phyloP scores from a whole-genome alignment of 2,113 vertebrate genomes.

The Octodon degus region DNA sequence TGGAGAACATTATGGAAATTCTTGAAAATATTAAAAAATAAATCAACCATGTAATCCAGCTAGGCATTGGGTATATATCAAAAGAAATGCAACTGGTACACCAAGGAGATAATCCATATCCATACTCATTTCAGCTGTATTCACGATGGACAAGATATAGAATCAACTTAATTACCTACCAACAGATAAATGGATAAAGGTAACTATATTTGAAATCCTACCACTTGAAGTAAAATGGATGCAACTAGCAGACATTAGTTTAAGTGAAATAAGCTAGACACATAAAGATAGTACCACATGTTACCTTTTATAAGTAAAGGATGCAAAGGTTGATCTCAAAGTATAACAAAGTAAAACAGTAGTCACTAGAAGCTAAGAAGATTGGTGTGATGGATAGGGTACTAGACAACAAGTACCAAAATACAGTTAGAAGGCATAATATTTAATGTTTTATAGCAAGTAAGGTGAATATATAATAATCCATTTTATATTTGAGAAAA shows the following conservation, averaged over 20 bases:
- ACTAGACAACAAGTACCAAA: neutral
- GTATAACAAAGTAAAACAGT: neutral
- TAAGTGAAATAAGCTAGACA: neutral
- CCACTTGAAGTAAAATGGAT: neutral
- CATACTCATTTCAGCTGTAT: neutral
- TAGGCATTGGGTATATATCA: neutral
- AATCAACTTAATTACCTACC: neutral
- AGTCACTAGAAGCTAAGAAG: neutral
- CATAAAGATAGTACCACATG: neutral
- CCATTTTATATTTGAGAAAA: neutral
- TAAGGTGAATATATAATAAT: neutral
- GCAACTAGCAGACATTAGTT: neutral
- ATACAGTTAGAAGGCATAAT: neutral
- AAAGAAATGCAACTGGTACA: neutral
- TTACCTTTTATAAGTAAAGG: neutral
- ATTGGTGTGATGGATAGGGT: fast-evolving
- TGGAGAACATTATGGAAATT: neutral
- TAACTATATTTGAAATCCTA: neutral
- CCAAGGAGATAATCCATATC: neutral
- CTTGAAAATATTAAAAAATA: neutral
- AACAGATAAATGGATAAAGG: neutral
- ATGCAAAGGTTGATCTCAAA: neutral
- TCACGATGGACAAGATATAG: neutral
- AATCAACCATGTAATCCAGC: neutral
- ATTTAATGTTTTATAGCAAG: neutral